Conservation (phyloP, 2,888 invertebrate species). For the Polylopha cassiicola region DNA sequence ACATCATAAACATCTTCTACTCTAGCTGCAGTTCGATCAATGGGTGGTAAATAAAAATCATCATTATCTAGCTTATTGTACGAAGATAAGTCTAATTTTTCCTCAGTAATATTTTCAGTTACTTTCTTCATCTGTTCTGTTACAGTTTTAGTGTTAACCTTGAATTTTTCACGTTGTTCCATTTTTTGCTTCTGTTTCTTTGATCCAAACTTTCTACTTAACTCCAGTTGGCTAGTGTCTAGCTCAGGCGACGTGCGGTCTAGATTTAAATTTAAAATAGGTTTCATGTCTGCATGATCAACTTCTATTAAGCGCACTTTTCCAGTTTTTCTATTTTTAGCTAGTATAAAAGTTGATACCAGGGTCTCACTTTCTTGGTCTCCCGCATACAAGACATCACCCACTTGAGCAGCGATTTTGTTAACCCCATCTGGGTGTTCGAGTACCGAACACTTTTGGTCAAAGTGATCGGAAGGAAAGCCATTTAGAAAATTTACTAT, state of each 20-base stretch:
- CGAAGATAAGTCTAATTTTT: conserved; percentile 50
- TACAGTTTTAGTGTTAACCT: conserved; percentile 75
- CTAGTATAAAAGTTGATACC: conserved; percentile 51
- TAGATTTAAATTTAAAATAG: background rate
- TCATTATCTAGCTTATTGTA: conserved; percentile 52
- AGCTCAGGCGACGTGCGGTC: conserved; percentile 27
- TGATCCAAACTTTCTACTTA: conserved; percentile 81
- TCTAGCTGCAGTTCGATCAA: conserved; percentile 63
- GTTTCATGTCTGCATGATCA: conserved; percentile 29
- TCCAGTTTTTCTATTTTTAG: conserved; percentile 50
- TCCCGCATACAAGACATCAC: no score
- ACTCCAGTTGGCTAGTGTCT: conserved; percentile 51
- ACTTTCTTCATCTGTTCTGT: conserved; percentile 77
- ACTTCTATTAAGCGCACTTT: conserved; percentile 58
- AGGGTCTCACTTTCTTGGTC: no score
- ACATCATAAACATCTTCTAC: conserved; percentile 68
- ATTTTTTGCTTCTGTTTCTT: conserved; percentile 77
- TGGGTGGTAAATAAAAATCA: conserved; percentile 68
- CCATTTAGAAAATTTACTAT: no score
- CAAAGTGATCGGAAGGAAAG: no score
- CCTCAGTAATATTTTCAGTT: conserved; percentile 51
- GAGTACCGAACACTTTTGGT: no score
- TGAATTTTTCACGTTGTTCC: conserved; percentile 78
- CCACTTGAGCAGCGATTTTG: no score
- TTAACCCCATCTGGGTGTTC: no score